Percentiles rank a stretch among this genome's conserved stretches.
Conservation (phyloP, 1,140 invertebrate genomes). For the Calliopsis andreniformis region DNA sequence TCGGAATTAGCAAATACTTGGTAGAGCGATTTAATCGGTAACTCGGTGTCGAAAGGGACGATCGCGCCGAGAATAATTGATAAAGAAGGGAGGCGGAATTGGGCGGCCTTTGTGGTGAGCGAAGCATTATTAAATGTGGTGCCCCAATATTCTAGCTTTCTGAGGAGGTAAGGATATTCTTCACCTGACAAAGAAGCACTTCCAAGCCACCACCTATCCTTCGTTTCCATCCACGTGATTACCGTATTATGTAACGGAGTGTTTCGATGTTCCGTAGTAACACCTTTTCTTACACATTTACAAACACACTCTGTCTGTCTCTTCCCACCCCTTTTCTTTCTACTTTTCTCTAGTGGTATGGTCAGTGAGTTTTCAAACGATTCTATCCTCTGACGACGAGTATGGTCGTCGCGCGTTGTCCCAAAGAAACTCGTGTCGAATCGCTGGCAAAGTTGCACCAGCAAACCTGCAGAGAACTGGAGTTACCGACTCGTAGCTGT, state of each 20-base stretch:
- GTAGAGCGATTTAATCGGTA: not conserved
- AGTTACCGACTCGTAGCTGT: too few relatives aligned
- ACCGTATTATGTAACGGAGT: constrained; percentile 68
- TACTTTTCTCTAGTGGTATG: constrained; percentile 6
- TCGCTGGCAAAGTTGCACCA: too few relatives aligned
- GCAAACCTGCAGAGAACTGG: too few relatives aligned
- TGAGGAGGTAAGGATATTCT: constrained; percentile 82
- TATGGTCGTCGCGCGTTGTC: not conserved
- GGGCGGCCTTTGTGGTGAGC: constrained; percentile 61
- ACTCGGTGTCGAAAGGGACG: constrained; percentile 13
- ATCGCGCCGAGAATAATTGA: not conserved
- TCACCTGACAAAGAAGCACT: constrained; percentile 78
- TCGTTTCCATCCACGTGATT: constrained; percentile 76
- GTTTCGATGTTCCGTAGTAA: constrained; percentile 63
- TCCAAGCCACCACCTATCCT: constrained; percentile 78
- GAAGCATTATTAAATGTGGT: constrained; percentile 80
- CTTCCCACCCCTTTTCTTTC: not conserved
- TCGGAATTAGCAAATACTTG: not conserved
- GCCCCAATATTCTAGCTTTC: constrained; percentile 82
- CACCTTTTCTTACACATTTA: constrained; percentile 34
- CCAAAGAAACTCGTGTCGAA: not conserved
- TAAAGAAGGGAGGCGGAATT: constrained; percentile 52
- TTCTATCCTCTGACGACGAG: not conserved
- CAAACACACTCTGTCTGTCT: constrained; percentile 14
- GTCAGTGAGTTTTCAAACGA: not conserved